A percentile compares a stretch with the other conserved stretches of the same genome.
These are phyloP conservation scores for Bradypus variegatus DNA, from an alignment of 2,797 vertebrate species.

Conservation along the genomic window DNA sequence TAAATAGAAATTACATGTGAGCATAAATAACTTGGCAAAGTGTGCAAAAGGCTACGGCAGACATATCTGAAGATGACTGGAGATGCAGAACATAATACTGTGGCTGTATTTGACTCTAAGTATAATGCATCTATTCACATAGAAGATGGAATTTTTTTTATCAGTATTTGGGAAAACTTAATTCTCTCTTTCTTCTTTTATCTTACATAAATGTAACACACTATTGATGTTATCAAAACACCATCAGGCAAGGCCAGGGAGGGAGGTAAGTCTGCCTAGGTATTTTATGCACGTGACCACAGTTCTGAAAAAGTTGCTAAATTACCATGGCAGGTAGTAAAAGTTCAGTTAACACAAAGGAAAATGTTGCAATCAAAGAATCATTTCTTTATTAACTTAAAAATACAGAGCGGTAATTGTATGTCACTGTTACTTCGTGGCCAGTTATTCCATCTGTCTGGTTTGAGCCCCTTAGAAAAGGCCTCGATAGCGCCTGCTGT, in stretches of 20 bases:
- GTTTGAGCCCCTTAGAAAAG: conserved; percentile 33
- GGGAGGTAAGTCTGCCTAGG: not conserved
- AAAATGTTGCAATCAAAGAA: conserved; percentile 46
- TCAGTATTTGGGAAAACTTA: not conserved
- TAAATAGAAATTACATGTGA: conserved; percentile 34
- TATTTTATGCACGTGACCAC: not conserved
- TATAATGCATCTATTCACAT: not conserved
- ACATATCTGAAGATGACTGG: not conserved
- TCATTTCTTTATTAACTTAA: conserved; percentile 54
- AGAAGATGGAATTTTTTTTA: not conserved
- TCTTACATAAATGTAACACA: not conserved
- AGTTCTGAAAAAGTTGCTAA: conserved; percentile 36
- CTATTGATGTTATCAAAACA: conserved; percentile 21
- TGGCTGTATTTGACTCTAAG: not conserved
- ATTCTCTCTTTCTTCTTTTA: not conserved
- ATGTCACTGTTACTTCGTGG: not conserved
- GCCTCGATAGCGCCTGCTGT: conserved; percentile 19
- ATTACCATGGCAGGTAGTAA: conserved; percentile 26
- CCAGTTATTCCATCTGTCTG: conserved; percentile 34
- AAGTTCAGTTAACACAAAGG: conserved; percentile 49
- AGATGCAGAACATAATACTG: not conserved
- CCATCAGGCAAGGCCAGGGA: not conserved
- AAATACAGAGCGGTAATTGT: conserved; percentile 48
- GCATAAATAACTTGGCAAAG: conserved; percentile 15
- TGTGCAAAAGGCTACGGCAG: not conserved